phyloP scores from a whole-genome alignment of 2,113 vertebrate species.

The Oryzias woworae region DNA sequence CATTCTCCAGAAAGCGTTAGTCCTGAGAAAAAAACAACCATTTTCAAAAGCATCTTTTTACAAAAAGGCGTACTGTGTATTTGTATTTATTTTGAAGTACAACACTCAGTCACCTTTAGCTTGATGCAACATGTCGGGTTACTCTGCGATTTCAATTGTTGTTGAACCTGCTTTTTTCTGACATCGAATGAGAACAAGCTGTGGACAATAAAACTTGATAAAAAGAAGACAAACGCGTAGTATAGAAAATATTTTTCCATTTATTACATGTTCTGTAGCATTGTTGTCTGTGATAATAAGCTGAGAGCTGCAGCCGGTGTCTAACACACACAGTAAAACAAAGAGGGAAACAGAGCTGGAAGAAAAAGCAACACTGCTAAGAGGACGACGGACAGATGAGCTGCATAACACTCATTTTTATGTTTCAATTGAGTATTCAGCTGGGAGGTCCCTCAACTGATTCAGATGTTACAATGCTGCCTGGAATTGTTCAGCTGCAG shows the following conservation, averaged over 20 bases:
- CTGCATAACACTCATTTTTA: neutral
- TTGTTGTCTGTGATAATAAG: constrained; percentile 33
- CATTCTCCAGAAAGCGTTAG: no score
- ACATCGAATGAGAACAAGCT: neutral
- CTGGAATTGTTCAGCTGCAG: neutral
- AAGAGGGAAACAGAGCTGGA: neutral
- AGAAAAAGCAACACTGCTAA: constrained; percentile 5
- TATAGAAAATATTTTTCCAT: constrained; percentile 50
- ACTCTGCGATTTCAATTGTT: neutral
- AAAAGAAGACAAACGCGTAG: constrained; percentile 1
- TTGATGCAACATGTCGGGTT: neutral
- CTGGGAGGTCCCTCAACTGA: neutral
- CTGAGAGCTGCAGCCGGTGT: constrained; percentile 21
- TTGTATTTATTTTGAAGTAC: constrained; percentile 11
- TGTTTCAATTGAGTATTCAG: neutral
- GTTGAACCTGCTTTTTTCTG: neutral
- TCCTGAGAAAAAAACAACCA: neutral
- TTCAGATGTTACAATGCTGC: neutral
- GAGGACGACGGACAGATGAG: neutral
- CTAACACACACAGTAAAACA: constrained; percentile 17
- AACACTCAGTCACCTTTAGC: constrained; percentile 2
- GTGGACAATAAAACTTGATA: neutral
- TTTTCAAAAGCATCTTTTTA: neutral
- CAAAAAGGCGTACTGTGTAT: neutral
- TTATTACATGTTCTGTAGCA: constrained; percentile 53